Conservation (phyloP, 2,797 vertebrate genomes). For the Luscinia luscinia region DNA sequence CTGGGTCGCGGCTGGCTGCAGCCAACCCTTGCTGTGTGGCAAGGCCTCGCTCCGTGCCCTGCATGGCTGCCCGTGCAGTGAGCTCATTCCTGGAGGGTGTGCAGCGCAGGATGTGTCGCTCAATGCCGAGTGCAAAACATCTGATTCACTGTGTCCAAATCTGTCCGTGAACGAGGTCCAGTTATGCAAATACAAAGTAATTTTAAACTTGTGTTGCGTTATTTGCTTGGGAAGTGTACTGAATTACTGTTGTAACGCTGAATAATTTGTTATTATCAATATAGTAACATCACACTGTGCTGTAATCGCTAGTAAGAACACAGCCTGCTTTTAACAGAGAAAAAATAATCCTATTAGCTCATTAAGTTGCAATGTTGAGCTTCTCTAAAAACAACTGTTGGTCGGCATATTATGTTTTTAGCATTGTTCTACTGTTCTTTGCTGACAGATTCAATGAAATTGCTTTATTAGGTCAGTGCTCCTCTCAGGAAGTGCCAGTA, state of each 20-base stretch:
- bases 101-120: accelerated
- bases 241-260: not conserved
- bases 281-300: not conserved
- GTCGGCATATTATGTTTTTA: not conserved
- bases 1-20: not conserved
- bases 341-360: not conserved
- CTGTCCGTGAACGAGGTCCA: not conserved
- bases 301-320: not conserved
- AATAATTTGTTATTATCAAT: not conserved
- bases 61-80: not conserved
- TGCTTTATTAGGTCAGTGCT: not conserved
- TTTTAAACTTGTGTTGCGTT: not conserved
- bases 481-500: not conserved
- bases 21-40: accelerated
- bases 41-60: accelerated
- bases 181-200: constrained; percentile 7
- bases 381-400: not conserved
- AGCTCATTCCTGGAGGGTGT: not conserved
- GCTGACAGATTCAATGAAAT: not conserved
- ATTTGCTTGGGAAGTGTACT: not conserved
- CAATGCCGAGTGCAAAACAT: not conserved
- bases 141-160: not conserved
- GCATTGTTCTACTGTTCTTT: not conserved
- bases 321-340: not conserved
- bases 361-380: not conserved